Evolutionary conservation across 2,797 vertebrate species (phyloP), one percentile per base, ranked within the genome.

Genomic region (Spheniscus humboldti): DNA sequence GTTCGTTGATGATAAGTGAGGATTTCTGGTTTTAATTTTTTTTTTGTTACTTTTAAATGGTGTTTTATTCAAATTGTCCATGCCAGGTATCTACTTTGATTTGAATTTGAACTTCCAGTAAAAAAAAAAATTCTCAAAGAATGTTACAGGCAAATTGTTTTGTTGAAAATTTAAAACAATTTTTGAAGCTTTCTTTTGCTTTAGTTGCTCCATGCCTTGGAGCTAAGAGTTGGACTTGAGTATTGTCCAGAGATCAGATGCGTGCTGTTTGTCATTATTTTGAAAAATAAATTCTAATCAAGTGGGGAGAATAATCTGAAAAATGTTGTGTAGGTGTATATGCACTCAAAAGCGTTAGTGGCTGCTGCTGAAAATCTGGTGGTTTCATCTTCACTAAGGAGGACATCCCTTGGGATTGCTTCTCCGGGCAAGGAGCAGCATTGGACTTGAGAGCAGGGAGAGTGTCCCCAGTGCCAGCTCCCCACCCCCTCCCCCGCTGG

Each of bases 311-410:
- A 45, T 22, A 55, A 55, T 0, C 25, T 64, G 76, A 24, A 50
- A 67, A 27, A 28, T 50, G 9, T 41, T 76, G 33, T 62, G 18
- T 63, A 53, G 53, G 18, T 45, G 8, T 78, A 13, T 16, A 10
- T 12, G 13, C 23, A 10, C 13, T 71, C 0, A 0, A 56, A 86
- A 43, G 16, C 5, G 0, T 35, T 72, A 56, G 28, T 35, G 48
- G 39, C 33, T 68, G 5, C 17, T 64, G 30, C 7, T 75, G 63
- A 33, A 72, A 69, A 43, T 52, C 9, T 43, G 9, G 9, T 71
- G 35, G n/a, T 60, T 41, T 7, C 6, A 5, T 41, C 45, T 50
- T 91, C 9, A 9, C 23, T 14, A 10, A 7, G 24, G 19, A 62
- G 57, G 31, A 33, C 13, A 8, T 57, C 22, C 12, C 18, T 43